Conservation (phyloP, 2,113 vertebrate genomes). For the Alces alces region DNA sequence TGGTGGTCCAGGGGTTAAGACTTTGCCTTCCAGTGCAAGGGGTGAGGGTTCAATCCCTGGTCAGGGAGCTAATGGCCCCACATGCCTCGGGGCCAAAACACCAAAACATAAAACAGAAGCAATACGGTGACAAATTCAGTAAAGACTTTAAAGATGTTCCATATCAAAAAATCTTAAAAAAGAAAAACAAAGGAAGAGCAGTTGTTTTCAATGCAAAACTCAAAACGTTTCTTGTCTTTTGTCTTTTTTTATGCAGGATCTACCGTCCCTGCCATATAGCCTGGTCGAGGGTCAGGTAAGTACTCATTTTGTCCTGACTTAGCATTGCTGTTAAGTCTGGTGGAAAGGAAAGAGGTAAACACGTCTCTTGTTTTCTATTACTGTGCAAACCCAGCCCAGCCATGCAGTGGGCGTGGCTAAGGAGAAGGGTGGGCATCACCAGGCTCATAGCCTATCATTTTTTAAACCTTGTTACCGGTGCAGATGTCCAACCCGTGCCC, state of each 20-base stretch:
- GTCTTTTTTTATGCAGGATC: conserved; percentile 20
- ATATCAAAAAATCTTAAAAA: not conserved
- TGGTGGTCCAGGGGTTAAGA: not conserved
- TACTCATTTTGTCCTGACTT: not conserved
- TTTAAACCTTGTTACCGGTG: not conserved
- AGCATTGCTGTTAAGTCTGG: not conserved
- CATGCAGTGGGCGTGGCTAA: not conserved
- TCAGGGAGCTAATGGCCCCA: not conserved
- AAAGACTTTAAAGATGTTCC: not conserved
- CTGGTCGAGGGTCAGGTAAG: conserved; percentile 17
- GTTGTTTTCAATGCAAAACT: not conserved
- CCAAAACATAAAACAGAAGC: not conserved
- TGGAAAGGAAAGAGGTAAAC: not conserved
- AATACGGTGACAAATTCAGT: not conserved
- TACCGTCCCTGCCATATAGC: not conserved
- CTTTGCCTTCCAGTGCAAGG: not conserved
- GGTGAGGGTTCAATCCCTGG: not conserved
- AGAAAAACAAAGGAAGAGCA: not conserved
- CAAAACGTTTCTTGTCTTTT: not conserved
- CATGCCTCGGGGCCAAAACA: not conserved
- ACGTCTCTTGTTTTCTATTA: not conserved
- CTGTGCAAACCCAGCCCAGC: not conserved
- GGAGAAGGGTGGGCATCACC: too few species aligned
- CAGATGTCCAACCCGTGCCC: not conserved
- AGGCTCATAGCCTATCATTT: not conserved